phyloP scores from a whole-genome alignment of 1,140 invertebrate genomes.

The Chelonus insularis region DNA sequence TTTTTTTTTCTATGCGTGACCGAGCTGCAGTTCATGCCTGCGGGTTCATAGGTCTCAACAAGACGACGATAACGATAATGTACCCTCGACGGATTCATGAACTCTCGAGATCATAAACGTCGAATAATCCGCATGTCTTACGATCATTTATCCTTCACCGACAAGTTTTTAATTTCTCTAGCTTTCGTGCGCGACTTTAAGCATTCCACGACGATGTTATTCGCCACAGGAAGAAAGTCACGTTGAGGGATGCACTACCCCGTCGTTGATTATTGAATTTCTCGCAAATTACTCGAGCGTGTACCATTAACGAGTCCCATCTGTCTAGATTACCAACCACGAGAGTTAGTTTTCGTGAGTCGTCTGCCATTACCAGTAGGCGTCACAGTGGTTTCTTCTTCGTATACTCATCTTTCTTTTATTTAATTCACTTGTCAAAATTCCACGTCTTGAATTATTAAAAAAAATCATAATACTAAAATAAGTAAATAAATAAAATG shows the following conservation, averaged over 20 bases:
- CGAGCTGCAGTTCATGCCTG: slow-evolving; percentile 23
- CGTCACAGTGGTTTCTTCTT: neutral
- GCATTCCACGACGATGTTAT: neutral
- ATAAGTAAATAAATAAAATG: neutral
- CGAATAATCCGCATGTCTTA: no score
- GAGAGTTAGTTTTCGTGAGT: slow-evolving; percentile 8
- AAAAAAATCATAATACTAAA: neutral
- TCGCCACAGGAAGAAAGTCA: neutral
- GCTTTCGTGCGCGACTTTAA: neutral
- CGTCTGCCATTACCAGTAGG: slow-evolving; percentile 8
- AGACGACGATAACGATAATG: neutral
- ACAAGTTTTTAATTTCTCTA: slow-evolving; percentile 38
- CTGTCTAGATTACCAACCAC: slow-evolving; percentile 46
- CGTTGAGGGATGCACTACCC: slow-evolving; percentile 32
- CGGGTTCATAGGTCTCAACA: no score
- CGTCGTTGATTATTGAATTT: slow-evolving; percentile 45
- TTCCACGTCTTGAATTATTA: neutral
- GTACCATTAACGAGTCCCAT: slow-evolving; percentile 51
- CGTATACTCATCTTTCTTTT: neutral
- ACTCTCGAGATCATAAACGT: no score
- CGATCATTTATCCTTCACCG: neutral
- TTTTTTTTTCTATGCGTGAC: slow-evolving; percentile 33
- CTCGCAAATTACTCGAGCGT: slow-evolving; percentile 50
- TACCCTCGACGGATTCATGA: neutral
- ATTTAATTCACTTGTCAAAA: slow-evolving; percentile 5